A percentile compares a stretch with the other conserved stretches of the same genome.
phyloP scores from a whole-genome alignment of 2,888 invertebrate genomes.

The Pinctada fucata region DNA sequence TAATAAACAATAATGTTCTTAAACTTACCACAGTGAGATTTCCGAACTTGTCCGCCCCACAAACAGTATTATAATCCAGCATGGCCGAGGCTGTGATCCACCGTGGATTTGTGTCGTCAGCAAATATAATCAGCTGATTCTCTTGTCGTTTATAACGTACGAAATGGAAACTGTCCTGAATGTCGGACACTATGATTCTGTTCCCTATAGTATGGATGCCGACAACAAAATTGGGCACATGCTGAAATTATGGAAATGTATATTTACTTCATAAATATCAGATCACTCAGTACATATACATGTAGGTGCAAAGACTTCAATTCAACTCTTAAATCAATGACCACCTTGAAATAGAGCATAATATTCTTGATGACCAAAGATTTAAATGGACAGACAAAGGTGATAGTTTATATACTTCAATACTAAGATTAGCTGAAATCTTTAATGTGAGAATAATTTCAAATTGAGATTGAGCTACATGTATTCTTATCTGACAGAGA shows the following conservation, averaged over 20 bases:
- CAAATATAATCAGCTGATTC: constrained; percentile 98
- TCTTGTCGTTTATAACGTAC: constrained; percentile 95
- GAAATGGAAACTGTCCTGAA: constrained; percentile 95
- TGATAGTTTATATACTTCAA: no score
- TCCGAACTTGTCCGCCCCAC: constrained; percentile 98
- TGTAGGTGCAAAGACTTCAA: no score
- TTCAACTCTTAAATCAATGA: no score
- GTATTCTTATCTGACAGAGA: no score
- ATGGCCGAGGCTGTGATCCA: constrained; percentile 96
- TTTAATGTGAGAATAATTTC: no score
- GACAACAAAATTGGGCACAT: constrained; percentile 96
- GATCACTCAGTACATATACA: no score
- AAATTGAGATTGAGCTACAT: no score
- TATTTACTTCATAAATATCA: no score
- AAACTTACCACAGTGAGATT: constrained; percentile 90
- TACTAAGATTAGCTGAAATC: no score
- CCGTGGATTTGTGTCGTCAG: constrained; percentile 97
- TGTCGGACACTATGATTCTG: constrained; percentile 95
- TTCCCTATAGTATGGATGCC: constrained; percentile 96
- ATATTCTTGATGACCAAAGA: no score
- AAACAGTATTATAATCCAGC: constrained; percentile 97
- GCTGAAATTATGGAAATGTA: constrained; percentile 79
- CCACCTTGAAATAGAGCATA: no score
- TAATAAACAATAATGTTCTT: background rate
- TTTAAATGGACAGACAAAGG: no score